Base-by-base conservation (phyloP, 2,113 vertebrate species). In the Gyps fulvus region DNA sequence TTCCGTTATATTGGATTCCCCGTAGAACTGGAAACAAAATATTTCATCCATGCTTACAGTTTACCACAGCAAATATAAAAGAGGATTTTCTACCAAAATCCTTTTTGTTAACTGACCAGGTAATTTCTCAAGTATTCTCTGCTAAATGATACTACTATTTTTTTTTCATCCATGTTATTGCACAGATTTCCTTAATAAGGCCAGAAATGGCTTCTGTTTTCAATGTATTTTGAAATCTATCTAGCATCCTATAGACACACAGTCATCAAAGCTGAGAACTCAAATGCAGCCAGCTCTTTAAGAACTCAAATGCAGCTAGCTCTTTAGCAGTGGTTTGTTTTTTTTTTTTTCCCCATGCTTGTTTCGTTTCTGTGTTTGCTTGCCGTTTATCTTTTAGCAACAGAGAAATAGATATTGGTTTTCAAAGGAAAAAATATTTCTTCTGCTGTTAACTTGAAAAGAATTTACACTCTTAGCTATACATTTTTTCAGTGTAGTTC, bases 1-100 rank as follows among this genome's bases (percentile, higher is more conserved):
- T 98, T 98, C 91, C 57, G 96, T 96, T 96, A 96, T 11, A 9
- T 58, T 36, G 97, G 95, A 54, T 97, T 98, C 38, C 85, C 91
- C 6, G 71, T 97, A 58, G 82, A 96, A 70, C 83, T 62, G 23
- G 89, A 77, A 26, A 97, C 52, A 9, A 4, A 17, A 10, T 98
- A 97, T 49, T 45, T 76, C 20, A 89, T 97, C 15, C 69, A 65
- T 4, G 95, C 88, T 62, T 94, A 89, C 78, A 98, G 96, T 58
- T 87, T 98, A n/a, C 97, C 62, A 81, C 76, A 71, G 89, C 96
- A 69, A 97, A 97, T 55, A 87, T 92, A 87, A 67, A 94, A 72
- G 93, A 92, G 38, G 95, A 97, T 27, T 13, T 74, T 23, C 86
- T 87, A 50, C 77, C 79, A 67, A 36, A 93, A 79, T 79, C 52